Base-by-base conservation (phyloP, 2,113 vertebrate genomes). In the Microcebus griseorufus region DNA sequence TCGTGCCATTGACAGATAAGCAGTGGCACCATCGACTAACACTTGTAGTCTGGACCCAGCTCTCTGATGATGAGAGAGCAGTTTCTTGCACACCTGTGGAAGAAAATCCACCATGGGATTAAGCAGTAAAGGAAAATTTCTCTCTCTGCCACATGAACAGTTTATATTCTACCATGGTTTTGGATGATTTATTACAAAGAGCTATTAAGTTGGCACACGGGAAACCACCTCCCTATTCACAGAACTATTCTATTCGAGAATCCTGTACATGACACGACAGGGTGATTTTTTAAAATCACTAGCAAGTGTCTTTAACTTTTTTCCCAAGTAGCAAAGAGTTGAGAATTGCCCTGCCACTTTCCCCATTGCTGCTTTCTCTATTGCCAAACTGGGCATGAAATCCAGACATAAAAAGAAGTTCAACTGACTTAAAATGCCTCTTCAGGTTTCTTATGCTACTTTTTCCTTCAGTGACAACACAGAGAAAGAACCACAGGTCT, bases 361-460 rank as follows among this genome's bases (percentile, higher is more conserved):
- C 34, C 6, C 6, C 10, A 17, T 6, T 25, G 58, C 32, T 78
- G 4, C 10, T 84, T 80, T 22, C 73, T 92, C 45, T 76, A 0
- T 51, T 78, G 29, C 16, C 64, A 89, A 86, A 69, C 16, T 42
- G 4, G 9, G 29, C 75, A 51, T 53, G 60, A 78, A 94, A 82
- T 62, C 39, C 7, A 37, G 60, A 90, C 53, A 85, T 3, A 29
- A 78, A 85, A 45, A 67, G 25, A 94, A 88, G 27, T 48, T 70
- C 27, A 90, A 9, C 70, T 76, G 51, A 80, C 67, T 92, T 93
- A 37, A 90, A 95, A 87, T 95, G 58, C 32, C 80, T 82, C 22
- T 48, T 87, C 39, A 51, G 5, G 1, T 58, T 69, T 67, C 93
- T 87, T 87, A 79, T 78, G 53, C 55, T 78, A n/a, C 58, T 84